Conservation (phyloP, 2,888 invertebrate genomes). For the Ectobius pallidus region DNA sequence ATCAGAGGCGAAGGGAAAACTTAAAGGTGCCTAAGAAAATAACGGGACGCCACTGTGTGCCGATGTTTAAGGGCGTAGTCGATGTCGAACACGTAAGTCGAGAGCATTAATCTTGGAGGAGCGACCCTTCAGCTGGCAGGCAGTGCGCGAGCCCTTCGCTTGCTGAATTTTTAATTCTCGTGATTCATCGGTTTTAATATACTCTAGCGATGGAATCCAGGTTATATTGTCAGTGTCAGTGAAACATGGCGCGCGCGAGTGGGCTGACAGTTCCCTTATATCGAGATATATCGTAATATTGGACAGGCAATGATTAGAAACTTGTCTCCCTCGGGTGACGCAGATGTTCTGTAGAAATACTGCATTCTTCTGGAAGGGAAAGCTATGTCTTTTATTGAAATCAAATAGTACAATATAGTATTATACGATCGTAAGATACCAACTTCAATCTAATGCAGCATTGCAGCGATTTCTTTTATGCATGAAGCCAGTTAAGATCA, state of each 20-base stretch:
- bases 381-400: too few relatives aligned
- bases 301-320: not conserved
- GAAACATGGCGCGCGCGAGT: too few relatives aligned
- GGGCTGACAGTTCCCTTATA: not conserved
- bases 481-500: too few relatives aligned
- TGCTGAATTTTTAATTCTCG: constrained; percentile 15
- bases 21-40: not conserved
- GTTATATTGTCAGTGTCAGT: not conserved
- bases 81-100: constrained; percentile 1
- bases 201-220: not conserved
- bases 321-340: not conserved
- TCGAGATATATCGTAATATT: not conserved
- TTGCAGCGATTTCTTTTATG: too few relatives aligned
- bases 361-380: too few relatives aligned
- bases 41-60: not conserved
- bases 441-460: too few relatives aligned
- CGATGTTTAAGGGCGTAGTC: not conserved
- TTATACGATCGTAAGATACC: too few relatives aligned
- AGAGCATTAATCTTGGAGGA: constrained; percentile 12
- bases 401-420: too few relatives aligned
- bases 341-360: not conserved
- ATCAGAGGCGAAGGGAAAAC: too few relatives aligned
- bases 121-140: constrained; percentile 1
- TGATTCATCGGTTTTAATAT: constrained; percentile 23
- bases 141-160: not conserved